Conservation (phyloP, 2,888 invertebrate species). For the Minunthozetes semirufus region DNA sequence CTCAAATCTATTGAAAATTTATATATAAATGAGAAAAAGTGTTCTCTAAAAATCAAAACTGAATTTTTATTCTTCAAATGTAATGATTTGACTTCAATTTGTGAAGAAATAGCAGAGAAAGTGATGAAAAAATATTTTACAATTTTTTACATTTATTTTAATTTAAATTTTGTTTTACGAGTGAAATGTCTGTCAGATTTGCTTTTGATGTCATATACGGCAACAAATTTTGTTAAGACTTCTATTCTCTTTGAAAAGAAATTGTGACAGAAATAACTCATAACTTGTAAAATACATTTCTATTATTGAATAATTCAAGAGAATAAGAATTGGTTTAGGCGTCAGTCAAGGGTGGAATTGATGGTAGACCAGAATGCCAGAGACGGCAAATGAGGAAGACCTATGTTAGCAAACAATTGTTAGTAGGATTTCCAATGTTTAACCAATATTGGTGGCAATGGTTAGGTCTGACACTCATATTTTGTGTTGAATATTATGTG, state of each 20-base stretch:
- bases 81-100: conserved; percentile 6
- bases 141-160: too few species aligned
- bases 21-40: conserved; percentile 25
- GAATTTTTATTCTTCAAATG: conserved; percentile 7
- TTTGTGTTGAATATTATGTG: too few species aligned
- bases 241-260: neutral
- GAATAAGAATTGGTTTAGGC: conserved; percentile 6
- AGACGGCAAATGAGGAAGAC: neutral
- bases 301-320: conserved; percentile 32
- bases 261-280: conserved; percentile 30
- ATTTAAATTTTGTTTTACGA: conserved; percentile 26
- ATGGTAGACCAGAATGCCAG: neutral
- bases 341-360: conserved; percentile 1
- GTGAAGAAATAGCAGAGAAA: neutral
- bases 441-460: conserved; percentile 15
- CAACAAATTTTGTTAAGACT: conserved; percentile 5
- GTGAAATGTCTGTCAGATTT: conserved; percentile 21
- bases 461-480: neutral
- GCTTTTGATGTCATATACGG: neutral
- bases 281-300: conserved; percentile 24
- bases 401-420: conserved; percentile 1
- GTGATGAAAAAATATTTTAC: neutral
- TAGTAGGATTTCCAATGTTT: neutral
- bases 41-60: conserved; percentile 15
- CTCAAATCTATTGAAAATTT: conserved; percentile 9